phyloP scores from a whole-genome alignment of 2,113 vertebrate genomes.

The Columbina picui region DNA sequence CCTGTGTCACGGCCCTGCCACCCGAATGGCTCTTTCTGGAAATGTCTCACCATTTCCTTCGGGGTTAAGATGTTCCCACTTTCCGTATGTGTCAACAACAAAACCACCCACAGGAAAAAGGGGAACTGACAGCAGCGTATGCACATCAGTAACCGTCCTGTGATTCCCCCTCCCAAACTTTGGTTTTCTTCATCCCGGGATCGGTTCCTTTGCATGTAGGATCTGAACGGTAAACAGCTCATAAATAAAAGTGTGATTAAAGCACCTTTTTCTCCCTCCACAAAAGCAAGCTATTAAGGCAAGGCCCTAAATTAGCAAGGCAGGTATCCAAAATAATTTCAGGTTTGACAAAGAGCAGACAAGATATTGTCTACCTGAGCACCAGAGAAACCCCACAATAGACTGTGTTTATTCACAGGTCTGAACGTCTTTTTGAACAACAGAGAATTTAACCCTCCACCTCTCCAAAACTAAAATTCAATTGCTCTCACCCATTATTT shows the following conservation, averaged over 20 bases:
- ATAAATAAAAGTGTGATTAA: background rate
- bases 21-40: background rate
- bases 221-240: rapidly evolving
- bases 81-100: background rate
- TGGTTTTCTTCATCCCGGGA: background rate
- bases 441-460: background rate
- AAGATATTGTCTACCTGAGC: background rate
- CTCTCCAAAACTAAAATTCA: background rate
- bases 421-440: background rate
- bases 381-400: background rate
- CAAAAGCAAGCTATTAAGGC: background rate
- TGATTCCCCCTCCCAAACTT: background rate
- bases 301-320: background rate
- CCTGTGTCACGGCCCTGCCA: background rate
- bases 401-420: background rate
- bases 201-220: background rate
- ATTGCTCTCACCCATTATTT: background rate
- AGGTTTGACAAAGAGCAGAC: background rate
- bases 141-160: background rate
- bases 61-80: background rate
- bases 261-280: background rate
- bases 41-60: background rate
- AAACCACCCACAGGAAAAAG: background rate
- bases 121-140: background rate
- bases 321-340: background rate